A percentile compares a stretch with the other conserved stretches of the same genome.
phyloP scores from a whole-genome alignment of 2,797 vertebrate genomes.

The Lepus townsendii region DNA sequence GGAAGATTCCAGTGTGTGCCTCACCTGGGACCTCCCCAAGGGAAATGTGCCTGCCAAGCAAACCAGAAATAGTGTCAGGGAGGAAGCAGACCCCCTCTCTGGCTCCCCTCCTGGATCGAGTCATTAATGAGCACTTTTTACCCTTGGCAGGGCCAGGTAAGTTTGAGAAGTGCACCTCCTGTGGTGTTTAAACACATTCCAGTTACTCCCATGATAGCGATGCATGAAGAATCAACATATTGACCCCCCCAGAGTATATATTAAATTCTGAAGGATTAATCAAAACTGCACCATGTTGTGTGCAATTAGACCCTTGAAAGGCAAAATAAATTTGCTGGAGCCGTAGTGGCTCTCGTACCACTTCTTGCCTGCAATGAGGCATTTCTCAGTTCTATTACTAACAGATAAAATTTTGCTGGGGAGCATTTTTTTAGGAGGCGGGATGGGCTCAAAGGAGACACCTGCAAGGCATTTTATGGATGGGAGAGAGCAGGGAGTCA shows the following conservation, averaged over 20 bases:
- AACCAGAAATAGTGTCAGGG: constrained; percentile 76
- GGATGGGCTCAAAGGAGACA: constrained; percentile 48
- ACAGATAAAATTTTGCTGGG: constrained; percentile 62
- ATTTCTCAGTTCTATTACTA: constrained; percentile 75
- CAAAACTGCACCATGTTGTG: constrained; percentile 85
- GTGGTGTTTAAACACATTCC: constrained; percentile 63
- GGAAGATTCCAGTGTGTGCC: constrained; percentile 63
- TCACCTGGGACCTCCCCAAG: constrained; percentile 77
- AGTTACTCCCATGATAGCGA: constrained; percentile 74
- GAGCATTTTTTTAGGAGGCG: constrained; percentile 61
- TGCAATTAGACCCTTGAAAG: constrained; percentile 87
- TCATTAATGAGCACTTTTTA: constrained; percentile 74
- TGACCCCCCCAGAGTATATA: constrained; percentile 76
- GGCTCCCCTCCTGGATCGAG: constrained; percentile 39
- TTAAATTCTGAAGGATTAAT: constrained; percentile 85
- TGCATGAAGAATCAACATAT: constrained; percentile 80
- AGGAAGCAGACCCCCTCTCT: constrained; percentile 40
- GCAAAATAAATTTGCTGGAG: constrained; percentile 83
- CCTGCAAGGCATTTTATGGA: constrained; percentile 29
- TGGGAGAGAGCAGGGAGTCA: constrained; percentile 5
- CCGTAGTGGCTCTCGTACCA: constrained; percentile 65
- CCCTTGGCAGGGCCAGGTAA: constrained; percentile 73
- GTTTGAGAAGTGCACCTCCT: constrained; percentile 78
- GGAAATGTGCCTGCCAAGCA: constrained; percentile 68
- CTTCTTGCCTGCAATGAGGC: constrained; percentile 74